A percentile compares a stretch with the other conserved stretches of the same genome.
Evolutionary conservation across 2,113 vertebrate species (phyloP).

Genomic region (Misgurnus mizolepis): DNA sequence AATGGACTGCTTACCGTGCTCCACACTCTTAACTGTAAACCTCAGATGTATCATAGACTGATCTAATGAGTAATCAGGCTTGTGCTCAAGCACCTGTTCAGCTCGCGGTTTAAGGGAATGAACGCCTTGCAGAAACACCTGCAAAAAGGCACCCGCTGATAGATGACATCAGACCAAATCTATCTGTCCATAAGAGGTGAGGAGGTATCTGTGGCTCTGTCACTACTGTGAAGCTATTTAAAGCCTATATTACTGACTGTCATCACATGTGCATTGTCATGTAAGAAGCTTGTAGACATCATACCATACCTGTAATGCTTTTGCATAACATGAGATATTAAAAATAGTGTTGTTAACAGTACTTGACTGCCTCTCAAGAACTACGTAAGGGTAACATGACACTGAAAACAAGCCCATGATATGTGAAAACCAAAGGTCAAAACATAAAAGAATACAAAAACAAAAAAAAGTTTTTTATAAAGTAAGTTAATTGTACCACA

Average conservation of each 20-base stretch:
- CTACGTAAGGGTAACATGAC: slow-evolving; percentile 5
- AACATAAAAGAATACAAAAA: neutral
- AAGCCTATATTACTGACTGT: slow-evolving; percentile 11
- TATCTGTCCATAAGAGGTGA: slow-evolving; percentile 30
- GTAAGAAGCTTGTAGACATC: slow-evolving; percentile 1
- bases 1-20: neutral
- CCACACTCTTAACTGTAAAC: slow-evolving; percentile 13
- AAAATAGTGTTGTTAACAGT: slow-evolving; percentile 25
- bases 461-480: neutral
- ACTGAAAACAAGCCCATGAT: neutral
- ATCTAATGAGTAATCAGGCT: slow-evolving; percentile 7
- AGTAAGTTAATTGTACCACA: no score
- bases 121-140: neutral
- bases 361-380: neutral
- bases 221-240: slow-evolving; percentile 14
- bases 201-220: slow-evolving; percentile 10
- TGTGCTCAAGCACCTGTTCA: slow-evolving; percentile 10
- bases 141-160: neutral
- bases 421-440: no score
- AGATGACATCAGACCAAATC: slow-evolving; percentile 26
- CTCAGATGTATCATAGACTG: slow-evolving; percentile 12
- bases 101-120: neutral
- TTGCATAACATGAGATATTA: neutral
- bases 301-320: slow-evolving; percentile 21
- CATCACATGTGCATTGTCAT: slow-evolving; percentile 25